These are phyloP conservation scores for Rotaria socialis DNA, from an alignment of 2,888 invertebrate species.

Conservation along the genomic window DNA sequence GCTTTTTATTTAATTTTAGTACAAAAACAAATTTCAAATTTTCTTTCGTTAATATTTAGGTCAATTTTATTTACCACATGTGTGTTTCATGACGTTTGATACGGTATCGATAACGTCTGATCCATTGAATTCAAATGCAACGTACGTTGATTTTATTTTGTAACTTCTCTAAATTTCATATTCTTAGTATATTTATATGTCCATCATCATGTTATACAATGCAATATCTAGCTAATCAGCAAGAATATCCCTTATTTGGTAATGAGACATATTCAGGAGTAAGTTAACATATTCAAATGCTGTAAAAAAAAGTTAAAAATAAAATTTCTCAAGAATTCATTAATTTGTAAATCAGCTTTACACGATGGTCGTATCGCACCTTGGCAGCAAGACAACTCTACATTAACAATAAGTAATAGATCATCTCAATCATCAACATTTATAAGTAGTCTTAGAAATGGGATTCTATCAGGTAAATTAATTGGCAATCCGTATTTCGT, in stretches of 20 bases:
- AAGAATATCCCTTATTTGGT: not conserved
- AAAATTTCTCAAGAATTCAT: not conserved
- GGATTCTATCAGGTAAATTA: not conserved
- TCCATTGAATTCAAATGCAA: too few relatives aligned
- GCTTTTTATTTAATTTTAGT: too few relatives aligned
- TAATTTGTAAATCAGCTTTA: slow-evolving; percentile 1
- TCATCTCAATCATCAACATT: not conserved
- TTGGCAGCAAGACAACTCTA: not conserved
- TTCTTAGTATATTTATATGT: not conserved
- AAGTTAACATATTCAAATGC: not conserved
- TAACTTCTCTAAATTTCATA: too few relatives aligned
- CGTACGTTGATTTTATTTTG: too few relatives aligned
- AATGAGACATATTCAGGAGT: not conserved
- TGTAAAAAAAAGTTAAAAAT: too few relatives aligned
- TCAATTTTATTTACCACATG: not conserved
- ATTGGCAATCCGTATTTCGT: not conserved
- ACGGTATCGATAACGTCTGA: not conserved
- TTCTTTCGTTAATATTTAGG: not conserved
- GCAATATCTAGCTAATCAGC: not conserved
- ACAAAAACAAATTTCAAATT: too few relatives aligned
- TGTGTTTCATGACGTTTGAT: not conserved
- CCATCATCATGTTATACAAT: not conserved
- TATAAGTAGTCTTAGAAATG: not conserved
- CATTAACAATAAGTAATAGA: not conserved
- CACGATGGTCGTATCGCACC: not conserved